A percentile compares a stretch with the other conserved stretches of the same genome.
These are phyloP conservation scores for Acyrthosiphon pisum DNA, from an alignment of 1,140 invertebrate species.

Conservation along the genomic window DNA sequence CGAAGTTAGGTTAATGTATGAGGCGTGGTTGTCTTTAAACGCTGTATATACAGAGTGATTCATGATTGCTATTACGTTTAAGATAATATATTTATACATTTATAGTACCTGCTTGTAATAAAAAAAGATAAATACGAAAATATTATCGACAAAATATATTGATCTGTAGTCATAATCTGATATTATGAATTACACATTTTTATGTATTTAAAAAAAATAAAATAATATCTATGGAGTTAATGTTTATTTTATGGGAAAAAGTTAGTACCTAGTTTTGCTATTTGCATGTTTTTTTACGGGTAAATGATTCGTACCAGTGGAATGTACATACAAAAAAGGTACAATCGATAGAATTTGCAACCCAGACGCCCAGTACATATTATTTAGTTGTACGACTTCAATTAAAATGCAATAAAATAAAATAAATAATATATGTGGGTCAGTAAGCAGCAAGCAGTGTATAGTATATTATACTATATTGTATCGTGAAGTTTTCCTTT, in stretches of 20 bases:
- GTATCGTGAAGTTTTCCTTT: conserved; percentile 2
- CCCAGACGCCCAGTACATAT: too few species aligned
- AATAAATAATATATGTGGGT: conserved; percentile 21
- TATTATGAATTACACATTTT: background rate
- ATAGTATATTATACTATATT: background rate
- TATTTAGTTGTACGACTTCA: background rate
- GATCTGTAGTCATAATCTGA: background rate
- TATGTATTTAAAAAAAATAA: background rate
- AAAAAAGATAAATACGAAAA: background rate
- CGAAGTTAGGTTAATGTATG: background rate
- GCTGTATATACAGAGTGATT: conserved; percentile 19
- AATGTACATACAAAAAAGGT: background rate
- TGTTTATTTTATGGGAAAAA: background rate
- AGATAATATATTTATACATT: background rate
- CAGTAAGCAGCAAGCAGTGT: background rate
- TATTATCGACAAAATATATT: background rate
- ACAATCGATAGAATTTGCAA: background rate
- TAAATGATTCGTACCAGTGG: background rate
- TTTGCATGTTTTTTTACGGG: background rate
- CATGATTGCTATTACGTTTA: background rate
- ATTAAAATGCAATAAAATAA: background rate
- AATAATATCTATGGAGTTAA: background rate
- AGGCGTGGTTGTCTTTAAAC: conserved; percentile 34
- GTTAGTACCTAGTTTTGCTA: background rate
- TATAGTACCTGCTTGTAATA: background rate